A percentile compares a stretch with the other conserved stretches of the same genome.
Evolutionary conservation across 2,888 invertebrate species (phyloP).

Genomic region (Thereva nobilitata): DNA sequence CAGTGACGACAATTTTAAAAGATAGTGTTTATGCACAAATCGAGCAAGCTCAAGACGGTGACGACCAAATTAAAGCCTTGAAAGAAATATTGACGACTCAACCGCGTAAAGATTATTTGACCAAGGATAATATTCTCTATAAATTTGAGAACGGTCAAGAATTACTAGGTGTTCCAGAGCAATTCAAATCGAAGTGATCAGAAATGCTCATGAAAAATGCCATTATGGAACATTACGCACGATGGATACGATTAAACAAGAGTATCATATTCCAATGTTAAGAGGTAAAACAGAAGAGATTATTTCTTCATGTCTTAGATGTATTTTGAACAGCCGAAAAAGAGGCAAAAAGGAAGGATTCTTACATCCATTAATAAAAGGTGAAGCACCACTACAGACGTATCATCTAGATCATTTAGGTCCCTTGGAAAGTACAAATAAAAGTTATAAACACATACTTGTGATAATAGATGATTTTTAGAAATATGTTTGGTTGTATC

Average conservation of each 20-base stretch:
- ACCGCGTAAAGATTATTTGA: too few species aligned
- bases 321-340: conserved; percentile 15
- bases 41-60: too few species aligned
- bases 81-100: too few species aligned
- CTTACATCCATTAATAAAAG: conserved; percentile 7
- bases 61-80: too few species aligned
- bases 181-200: conserved; percentile 23
- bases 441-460: conserved; percentile 41
- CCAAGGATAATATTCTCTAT: too few species aligned
- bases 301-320: conserved; percentile 10
- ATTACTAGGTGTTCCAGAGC: conserved; percentile 32
- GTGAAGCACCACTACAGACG: not conserved
- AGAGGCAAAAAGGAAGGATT: conserved; percentile 7
- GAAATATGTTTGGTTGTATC: not conserved
- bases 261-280: conserved; percentile 15
- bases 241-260: not conserved
- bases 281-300: not conserved
- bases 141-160: conserved; percentile 15
- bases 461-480: not conserved
- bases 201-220: conserved; percentile 13
- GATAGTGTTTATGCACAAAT: too few species aligned
- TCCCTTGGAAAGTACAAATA: conserved; percentile 12
- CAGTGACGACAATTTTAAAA: too few species aligned
- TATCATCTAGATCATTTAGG: conserved; percentile 8
- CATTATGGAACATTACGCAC: conserved; percentile 10